A percentile compares a stretch with the other conserved stretches of the same genome.
Evolutionary conservation across 2,888 invertebrate species (phyloP).

Genomic region (Parnassius orleans): DNA sequence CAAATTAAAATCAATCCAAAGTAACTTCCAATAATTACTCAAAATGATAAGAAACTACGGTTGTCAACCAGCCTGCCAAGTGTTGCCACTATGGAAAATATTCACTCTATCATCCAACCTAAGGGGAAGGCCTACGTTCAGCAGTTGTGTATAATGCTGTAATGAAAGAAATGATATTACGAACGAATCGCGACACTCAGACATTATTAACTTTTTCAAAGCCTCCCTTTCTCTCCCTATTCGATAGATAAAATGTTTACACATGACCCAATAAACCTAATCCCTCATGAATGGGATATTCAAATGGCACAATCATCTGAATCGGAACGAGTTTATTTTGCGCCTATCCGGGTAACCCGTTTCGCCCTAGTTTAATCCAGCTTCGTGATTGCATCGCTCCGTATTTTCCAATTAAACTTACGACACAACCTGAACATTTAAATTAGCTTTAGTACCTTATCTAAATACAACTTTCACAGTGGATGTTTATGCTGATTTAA

Average conservation of each 20-base stretch:
- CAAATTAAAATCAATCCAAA: too few species aligned
- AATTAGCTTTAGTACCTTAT: conserved; percentile 43
- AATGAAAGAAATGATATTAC: too few species aligned
- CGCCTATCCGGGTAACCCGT: conserved; percentile 9
- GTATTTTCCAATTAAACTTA: conserved; percentile 61
- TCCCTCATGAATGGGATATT: conserved; percentile 17
- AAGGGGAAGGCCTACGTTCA: too few species aligned
- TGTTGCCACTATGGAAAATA: too few species aligned
- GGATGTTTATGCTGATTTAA: not conserved
- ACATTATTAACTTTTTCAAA: too few species aligned
- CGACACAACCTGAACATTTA: conserved; percentile 51
- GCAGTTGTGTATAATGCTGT: too few species aligned
- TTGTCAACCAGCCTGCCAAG: too few species aligned
- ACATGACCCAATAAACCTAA: conserved; percentile 17
- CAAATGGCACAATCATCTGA: conserved; percentile 18
- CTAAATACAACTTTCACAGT: conserved; percentile 18
- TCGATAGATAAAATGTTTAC: conserved; percentile 9
- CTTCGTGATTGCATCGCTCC: conserved; percentile 34
- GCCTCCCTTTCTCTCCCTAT: too few species aligned
- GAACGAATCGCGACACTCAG: too few species aligned
- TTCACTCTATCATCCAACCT: too few species aligned
- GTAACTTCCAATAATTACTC: too few species aligned
- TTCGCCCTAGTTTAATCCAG: conserved; percentile 15
- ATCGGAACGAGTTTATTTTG: conserved; percentile 16
- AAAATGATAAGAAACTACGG: too few species aligned